phyloP scores from a whole-genome alignment of 2,888 invertebrate species.

The Laothoe populi region DNA sequence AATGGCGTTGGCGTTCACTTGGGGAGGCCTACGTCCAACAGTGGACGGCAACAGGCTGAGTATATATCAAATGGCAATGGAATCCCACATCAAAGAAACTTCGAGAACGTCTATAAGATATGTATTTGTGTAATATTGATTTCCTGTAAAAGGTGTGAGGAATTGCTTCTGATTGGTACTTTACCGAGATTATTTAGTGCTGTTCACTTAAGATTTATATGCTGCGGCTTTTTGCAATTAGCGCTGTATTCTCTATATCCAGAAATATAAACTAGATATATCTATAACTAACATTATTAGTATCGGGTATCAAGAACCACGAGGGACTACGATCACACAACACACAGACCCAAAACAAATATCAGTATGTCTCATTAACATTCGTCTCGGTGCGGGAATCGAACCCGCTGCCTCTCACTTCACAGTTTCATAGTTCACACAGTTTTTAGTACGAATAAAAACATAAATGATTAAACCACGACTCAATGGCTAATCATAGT shows the following conservation, averaged over 20 bases:
- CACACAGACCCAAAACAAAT: too few relatives aligned
- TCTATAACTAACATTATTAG: not conserved
- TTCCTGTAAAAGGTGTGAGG: slow-evolving; percentile 7
- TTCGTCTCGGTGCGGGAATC: too few relatives aligned
- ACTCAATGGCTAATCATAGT: slow-evolving; percentile 3
- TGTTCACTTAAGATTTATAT: slow-evolving; percentile 43
- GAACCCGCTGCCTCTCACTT: too few relatives aligned
- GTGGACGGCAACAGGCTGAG: too few relatives aligned
- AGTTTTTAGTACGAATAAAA: not conserved
- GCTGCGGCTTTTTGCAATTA: slow-evolving; percentile 51
- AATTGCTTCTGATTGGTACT: slow-evolving; percentile 43
- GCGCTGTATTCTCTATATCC: slow-evolving; percentile 30
- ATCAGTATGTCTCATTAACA: too few relatives aligned
- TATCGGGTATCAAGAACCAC: too few relatives aligned
- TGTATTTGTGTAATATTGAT: slow-evolving; percentile 3
- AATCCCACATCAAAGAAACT: too few relatives aligned
- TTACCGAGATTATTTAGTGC: slow-evolving; percentile 50
- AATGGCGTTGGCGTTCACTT: too few relatives aligned
- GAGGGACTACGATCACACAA: too few relatives aligned
- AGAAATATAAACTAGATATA: not conserved
- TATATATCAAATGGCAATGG: too few relatives aligned
- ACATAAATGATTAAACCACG: not conserved
- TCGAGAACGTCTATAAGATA: not conserved
- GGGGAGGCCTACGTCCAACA: too few relatives aligned
- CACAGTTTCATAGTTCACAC: too few relatives aligned